Evolutionary conservation across 2,888 invertebrate species (phyloP), one percentile per base, ranked within the genome.

Genomic region (Morinoia aosen): DNA sequence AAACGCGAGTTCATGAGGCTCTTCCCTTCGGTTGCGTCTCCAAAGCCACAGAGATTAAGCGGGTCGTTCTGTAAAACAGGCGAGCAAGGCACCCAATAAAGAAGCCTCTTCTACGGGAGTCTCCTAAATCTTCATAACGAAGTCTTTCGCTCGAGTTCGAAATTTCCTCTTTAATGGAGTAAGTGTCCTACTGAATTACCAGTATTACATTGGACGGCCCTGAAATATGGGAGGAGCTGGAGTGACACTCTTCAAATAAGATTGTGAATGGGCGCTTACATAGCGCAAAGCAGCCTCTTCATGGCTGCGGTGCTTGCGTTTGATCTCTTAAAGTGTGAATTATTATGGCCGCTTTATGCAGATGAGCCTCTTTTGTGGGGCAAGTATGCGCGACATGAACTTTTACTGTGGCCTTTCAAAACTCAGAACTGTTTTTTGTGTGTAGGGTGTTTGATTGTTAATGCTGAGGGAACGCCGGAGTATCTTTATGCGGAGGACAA

Each of bases 91-190:
- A 93, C 57, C 93, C 93, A 93, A 93, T 93, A 93, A 93, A 93
- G 93, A 93, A 93, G 93, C 93, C 93, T 93, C 93, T 93, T 93
- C 93, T 93, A 93, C 93, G 19, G 93, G 93, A 93, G 93, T 56
- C 93, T 93, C 93, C 93, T 93, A 93, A 93, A 93, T 93, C 93
- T 93, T 93, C 93, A 93, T 93, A 93, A 93, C 93, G 93, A 93
- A 93, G 93, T 93, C 93, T 93, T 93, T 93, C 93, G 93, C 93
- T 48, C 93, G 93, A 93, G 93, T 93, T 93, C 93, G 93, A 93
- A 93, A 93, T 93, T 93, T 93, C 93, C 93, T 48, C 93, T 57
- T 93, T 93, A 93, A 93, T 93, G 93, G 93, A 57, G 93, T 93
- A 93, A 93, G 93, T 93, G 93, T 93, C 93, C 93, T 93, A 93